Base-by-base conservation (phyloP, 2,888 invertebrate species). In the Aporophyla nigra region DNA sequence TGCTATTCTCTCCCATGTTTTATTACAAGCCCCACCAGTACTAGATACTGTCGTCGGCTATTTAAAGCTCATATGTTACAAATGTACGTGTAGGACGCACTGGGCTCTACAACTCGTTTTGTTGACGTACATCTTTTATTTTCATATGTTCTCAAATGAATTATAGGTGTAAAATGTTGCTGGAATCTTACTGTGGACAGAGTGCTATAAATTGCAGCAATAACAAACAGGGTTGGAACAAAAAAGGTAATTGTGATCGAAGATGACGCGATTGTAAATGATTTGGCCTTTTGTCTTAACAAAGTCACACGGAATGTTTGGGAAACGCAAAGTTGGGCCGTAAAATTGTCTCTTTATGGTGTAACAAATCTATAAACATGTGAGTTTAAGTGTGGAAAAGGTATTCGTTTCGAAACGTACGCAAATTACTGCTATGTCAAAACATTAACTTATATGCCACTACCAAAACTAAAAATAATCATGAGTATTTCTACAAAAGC, bases 1-100 rank as follows among this genome's bases (percentile, higher is more conserved):
- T 88, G 94, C 94, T 94, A 95, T 96, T 95, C 95, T 96, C 95
- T 95, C 88, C 91, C 92, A 94, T 95, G 94, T 95, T 96, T 95
- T 96, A 96, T 96, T 95, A 93, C 93, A 87, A 91, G 92, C 90
- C 89, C 90, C 89, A 91, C 92, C 90, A 91, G 90, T 90, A 92
- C 93, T 92, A 93, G 94, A 95, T 95, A 95, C 94, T 96, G 96
- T 96, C 95, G 92, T 95, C 95, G 94, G 91, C 92, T 93, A 94
- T 95, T 95, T 95, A 95, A 96, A 93, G 94, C 93, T 93, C 94
- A 93, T 95, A 95, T 90, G 93, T 94, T 94, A 95, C 93, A 92
- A 93, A 94, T 94, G 94, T 93, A 93, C 91, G 93, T 94, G 95
- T 94, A 95, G 94, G 94, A 93, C 92, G 94, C 88, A 89, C 89